A percentile compares a stretch with the other conserved stretches of the same genome.
These are phyloP conservation scores for Paracentrotus lividus DNA, from an alignment of 53 echinoderm and acorn worm genomes.

Conservation along the genomic window DNA sequence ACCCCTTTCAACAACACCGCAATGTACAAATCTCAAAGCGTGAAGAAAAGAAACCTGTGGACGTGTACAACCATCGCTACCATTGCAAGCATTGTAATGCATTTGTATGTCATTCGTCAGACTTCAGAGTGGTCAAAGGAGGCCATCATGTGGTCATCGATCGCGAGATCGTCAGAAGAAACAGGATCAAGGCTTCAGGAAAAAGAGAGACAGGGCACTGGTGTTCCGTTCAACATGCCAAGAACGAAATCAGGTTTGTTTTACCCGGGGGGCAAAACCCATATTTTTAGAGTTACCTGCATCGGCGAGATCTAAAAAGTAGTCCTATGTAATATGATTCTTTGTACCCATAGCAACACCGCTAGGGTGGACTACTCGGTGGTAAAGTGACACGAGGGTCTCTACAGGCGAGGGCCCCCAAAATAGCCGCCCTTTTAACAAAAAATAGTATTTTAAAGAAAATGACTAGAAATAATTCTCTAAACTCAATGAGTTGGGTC, in stretches of 20 bases:
- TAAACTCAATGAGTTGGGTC: too few species aligned
- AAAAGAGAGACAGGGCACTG: neutral
- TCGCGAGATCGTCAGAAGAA: neutral
- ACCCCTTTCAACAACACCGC: neutral
- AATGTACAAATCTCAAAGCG: neutral
- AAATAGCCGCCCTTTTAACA: too few species aligned
- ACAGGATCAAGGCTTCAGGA: neutral
- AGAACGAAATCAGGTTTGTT: slow-evolving; percentile 32
- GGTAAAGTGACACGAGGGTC: too few species aligned
- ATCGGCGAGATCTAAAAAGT: too few species aligned
- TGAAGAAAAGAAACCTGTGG: neutral
- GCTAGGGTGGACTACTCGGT: too few species aligned
- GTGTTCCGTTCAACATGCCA: neutral
- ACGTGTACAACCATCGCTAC: neutral
- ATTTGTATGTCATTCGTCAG: neutral
- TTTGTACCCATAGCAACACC: too few species aligned
- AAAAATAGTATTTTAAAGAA: too few species aligned
- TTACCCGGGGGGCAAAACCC: too few species aligned
- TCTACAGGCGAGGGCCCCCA: too few species aligned
- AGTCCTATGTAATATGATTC: too few species aligned
- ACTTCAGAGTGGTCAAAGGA: slow-evolving; percentile 41
- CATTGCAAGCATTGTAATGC: neutral
- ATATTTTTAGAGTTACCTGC: too few species aligned
- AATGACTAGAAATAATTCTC: too few species aligned
- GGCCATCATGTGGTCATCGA: slow-evolving; percentile 33